Evolutionary conservation across 2,797 vertebrate genomes (phyloP).

Genomic region (Melanotaenia boesemani): DNA sequence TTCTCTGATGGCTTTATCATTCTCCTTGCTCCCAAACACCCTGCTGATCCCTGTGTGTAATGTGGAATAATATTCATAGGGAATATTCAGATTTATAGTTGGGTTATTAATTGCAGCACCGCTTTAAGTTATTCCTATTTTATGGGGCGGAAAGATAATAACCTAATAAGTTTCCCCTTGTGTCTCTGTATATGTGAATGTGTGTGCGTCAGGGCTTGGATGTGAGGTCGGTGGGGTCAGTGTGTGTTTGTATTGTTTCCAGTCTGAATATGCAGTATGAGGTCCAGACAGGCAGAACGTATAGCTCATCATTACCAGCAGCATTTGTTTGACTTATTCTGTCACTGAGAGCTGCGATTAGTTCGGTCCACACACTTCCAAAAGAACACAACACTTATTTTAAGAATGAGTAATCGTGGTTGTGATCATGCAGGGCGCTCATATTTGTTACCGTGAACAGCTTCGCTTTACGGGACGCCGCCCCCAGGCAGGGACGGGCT

Average conservation of each 20-base stretch:
- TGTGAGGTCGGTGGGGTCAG: conserved; percentile 64
- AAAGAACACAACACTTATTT: conserved; percentile 55
- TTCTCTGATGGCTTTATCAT: conserved; percentile 82
- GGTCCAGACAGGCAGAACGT: conserved; percentile 42
- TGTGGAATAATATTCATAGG: conserved; percentile 82
- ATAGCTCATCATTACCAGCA: conserved; percentile 63
- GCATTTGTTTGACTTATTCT: conserved; percentile 61
- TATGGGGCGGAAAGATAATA: conserved; percentile 89
- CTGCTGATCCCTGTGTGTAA: conserved; percentile 60
- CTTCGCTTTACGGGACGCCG: conserved; percentile 30
- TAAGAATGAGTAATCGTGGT: conserved; percentile 49
- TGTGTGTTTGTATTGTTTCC: conserved; percentile 72
- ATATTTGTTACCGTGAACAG: conserved; percentile 48
- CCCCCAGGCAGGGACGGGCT: conserved; percentile 6
- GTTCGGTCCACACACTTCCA: conserved; percentile 38
- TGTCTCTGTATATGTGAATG: conserved; percentile 34
- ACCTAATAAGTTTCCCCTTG: conserved; percentile 83
- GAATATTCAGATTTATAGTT: conserved; percentile 88
- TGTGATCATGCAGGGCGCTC: conserved; percentile 20
- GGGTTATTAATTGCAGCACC: conserved; percentile 83
- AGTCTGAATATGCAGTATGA: conserved; percentile 69
- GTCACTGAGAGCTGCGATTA: conserved; percentile 57
- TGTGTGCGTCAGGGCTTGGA: conserved; percentile 14
- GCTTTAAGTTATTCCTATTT: conserved; percentile 86
- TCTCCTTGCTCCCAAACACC: conserved; percentile 68